Base-by-base conservation (phyloP, 2,113 vertebrate genomes). In the Rhea pennata region DNA sequence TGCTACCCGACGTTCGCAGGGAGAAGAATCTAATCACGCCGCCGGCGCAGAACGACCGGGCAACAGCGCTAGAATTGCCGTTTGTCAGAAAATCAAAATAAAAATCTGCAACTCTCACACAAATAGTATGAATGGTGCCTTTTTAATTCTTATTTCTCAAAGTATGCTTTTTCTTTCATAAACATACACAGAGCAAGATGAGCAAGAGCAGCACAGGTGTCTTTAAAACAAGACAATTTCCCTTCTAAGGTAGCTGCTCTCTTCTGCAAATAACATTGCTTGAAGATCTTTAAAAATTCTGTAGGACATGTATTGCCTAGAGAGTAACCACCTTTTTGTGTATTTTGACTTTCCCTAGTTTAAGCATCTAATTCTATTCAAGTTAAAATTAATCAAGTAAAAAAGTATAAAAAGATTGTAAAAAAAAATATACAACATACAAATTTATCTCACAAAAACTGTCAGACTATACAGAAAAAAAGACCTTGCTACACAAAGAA, bases 101-200 rank as follows among this genome's bases (percentile, higher is more conserved):
- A 21, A 42, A 56, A 23, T 7, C 3, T 10, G 39, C n/a, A 80
- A 80, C 10, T 26, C 50, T 39, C 15, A 15, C 1, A 0, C 59
- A 39, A 65, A 48, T 26, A 13, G 46, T 67, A 23, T 10, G 8
- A 65, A 27, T 23, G 15, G 51, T 39, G 72, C 74, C 71, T 20
- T 27, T 97, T 95, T 96, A 96, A 96, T 97, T 65, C 89, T 73
- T 22, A 9, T 80, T 87, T 83, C 88, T 74, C 24, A 65, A 94
- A 89, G 80, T 61, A 76, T 50, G 81, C 14, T 59, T 59, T 31
- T 82, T 14, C 62, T 83, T 83, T 78, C 70, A 40, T 58, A 76
- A 78, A 73, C 84, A 64, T 54, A 73, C 16, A 0, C 53, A 73
- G 88, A 72, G 54, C 58, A 48, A 62, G 58, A 44, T 10, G 56